Base-by-base conservation (phyloP, 2,113 vertebrate species). In the Gavia stellata region DNA sequence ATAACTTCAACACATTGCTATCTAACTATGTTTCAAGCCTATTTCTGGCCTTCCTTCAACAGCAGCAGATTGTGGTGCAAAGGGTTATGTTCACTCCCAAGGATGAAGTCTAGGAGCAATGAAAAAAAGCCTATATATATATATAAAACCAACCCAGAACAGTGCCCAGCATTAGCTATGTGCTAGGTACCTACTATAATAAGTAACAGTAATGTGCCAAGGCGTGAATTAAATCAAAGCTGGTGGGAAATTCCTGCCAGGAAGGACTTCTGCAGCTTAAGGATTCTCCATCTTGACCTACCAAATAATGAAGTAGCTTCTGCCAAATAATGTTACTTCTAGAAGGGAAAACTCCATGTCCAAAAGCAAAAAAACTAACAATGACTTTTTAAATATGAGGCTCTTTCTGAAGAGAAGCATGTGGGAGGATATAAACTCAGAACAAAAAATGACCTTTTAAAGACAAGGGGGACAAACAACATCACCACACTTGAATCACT, bases 371-470 rank as follows among this genome's bases (percentile, higher is more conserved):
- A 53, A 78, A 77, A 34, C 26, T 23, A 86, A 80, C 44, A 55
- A 47, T 15, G 28, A 42, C 56, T 87, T 86, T 68, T 73, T 61
- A 68, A 78, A 89, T 23, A 72, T 4, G 55, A 89, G 31, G 34
- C 38, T 86, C 59, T 84, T 85, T 79, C 52, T 81, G 65, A 68
- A 65, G 67, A 93, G 44, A 78, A 81, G 65, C 34, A 81, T 44
- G 72, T 56, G 65, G 77, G 80, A 92, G 33, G 53, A 87, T 72
- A 67, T 2, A 85, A 84, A 71, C 65, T 40, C 50, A 4, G 47
- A 94, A 91, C 61, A 92, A 93, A 93, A 93, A 81, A 36, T 84
- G 94, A 94, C 91, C 92, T 97, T 96, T 93, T 92, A 91, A 78
- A 94, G 92, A 72, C 94, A 91, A 40, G 53, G 38, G 38, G 50